These are phyloP conservation scores for Dysidea cf. avara DNA, from an alignment of 37 sponge, comb jelly and placozoan species.

Conservation along the genomic window DNA sequence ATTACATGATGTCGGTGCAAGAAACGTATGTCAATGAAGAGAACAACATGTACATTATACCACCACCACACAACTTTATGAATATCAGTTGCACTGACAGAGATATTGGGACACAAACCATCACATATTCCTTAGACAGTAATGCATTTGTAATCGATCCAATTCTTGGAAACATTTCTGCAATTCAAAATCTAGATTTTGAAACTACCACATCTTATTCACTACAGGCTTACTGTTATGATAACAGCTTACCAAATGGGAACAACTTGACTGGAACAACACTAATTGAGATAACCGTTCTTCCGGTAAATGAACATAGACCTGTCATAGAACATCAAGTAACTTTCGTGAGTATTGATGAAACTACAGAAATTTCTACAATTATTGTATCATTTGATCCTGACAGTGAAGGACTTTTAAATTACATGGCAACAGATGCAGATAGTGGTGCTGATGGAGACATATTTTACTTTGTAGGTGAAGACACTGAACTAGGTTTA, in stretches of 20 bases:
- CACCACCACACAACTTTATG: too few relatives aligned
- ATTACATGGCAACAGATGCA: too few relatives aligned
- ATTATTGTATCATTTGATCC: too few relatives aligned
- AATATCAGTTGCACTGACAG: background rate
- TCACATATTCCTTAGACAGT: background rate
- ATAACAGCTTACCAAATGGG: constrained; percentile 5
- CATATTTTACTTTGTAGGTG: too few relatives aligned
- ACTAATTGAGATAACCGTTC: constrained; percentile 26
- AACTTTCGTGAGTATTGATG: too few relatives aligned
- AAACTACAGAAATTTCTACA: too few relatives aligned
- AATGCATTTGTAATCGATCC: constrained; percentile 31
- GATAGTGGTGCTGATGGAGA: too few relatives aligned
- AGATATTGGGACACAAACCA: constrained; percentile 3
- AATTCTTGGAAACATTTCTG: constrained; percentile 38
- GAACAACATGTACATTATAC: too few relatives aligned
- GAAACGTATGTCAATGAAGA: too few relatives aligned
- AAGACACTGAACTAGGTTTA: too few relatives aligned
- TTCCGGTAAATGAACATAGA: constrained; percentile 41
- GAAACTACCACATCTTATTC: constrained; percentile 42
- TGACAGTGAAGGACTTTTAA: too few relatives aligned
- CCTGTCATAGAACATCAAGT: constrained; percentile 1
- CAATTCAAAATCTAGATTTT: constrained; percentile 43
- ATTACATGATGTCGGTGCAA: background rate
- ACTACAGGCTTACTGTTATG: constrained; percentile 40
- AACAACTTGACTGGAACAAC: constrained; percentile 2